Percentiles rank a stretch among this genome's conserved stretches.
These are phyloP conservation scores for Acanthurus leucopareius DNA, from an alignment of 2,797 vertebrate genomes.

Conservation along the genomic window DNA sequence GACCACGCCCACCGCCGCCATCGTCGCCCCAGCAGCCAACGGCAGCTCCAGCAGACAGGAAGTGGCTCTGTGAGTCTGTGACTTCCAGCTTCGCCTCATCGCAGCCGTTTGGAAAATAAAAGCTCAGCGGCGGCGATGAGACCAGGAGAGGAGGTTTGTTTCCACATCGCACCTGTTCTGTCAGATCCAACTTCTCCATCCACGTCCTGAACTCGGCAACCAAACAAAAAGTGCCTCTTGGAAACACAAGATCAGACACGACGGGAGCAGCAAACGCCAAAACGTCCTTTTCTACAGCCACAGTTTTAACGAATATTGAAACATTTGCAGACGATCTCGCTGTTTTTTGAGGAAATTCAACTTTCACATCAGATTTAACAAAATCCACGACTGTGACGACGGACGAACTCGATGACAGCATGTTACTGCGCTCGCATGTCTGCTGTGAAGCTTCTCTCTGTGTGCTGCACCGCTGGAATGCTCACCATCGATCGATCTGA, in stretches of 20 bases:
- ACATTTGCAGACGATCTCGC: not conserved
- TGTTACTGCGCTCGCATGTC: slow-evolving; percentile 18
- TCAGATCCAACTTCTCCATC: not conserved
- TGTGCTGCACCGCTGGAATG: slow-evolving; percentile 8
- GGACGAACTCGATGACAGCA: slow-evolving; percentile 1
- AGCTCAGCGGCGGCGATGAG: not conserved
- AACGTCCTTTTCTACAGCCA: slow-evolving; percentile 6
- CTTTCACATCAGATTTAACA: not conserved
- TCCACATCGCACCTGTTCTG: not conserved
- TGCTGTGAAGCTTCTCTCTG: slow-evolving; percentile 22
- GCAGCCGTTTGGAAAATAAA: not conserved
- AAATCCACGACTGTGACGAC: not conserved
- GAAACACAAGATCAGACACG: slow-evolving; percentile 6
- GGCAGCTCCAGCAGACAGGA: slow-evolving; percentile 85
- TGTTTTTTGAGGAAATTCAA: not conserved
- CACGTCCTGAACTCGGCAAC: slow-evolving; percentile 17
- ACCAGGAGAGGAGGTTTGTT: not conserved
- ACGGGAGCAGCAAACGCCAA: not conserved
- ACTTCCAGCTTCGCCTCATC: slow-evolving; percentile 3
- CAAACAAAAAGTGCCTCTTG: slow-evolving; percentile 52
- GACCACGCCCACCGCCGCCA: slow-evolving; percentile 69
- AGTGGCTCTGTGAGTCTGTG: slow-evolving; percentile 79
- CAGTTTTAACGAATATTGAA: not conserved
- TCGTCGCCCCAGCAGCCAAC: slow-evolving; percentile 78
- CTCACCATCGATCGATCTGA: slow-evolving; percentile 2